These are phyloP conservation scores for Cosmia pyralina DNA, from an alignment of 2,888 invertebrate genomes.

Conservation along the genomic window DNA sequence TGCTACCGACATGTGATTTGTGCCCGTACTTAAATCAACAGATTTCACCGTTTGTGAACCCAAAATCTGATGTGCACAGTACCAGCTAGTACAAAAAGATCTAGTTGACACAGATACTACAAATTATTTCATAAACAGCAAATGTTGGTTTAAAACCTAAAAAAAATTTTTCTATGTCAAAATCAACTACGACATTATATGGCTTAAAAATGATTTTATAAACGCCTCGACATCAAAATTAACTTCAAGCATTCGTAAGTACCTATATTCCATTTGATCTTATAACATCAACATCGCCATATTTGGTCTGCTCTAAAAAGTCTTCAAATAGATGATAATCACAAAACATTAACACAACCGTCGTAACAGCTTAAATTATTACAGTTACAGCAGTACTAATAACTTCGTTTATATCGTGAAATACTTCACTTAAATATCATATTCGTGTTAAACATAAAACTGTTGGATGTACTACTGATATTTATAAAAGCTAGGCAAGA, in stretches of 20 bases:
- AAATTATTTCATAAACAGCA: conserved; percentile 31
- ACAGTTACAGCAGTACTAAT: conserved; percentile 16
- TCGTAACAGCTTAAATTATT: conserved; percentile 20
- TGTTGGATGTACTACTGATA: conserved; percentile 48
- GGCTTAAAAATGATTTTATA: conserved; percentile 10
- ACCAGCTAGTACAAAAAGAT: conserved; percentile 35
- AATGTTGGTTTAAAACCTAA: conserved; percentile 33
- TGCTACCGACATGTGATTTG: conserved; percentile 53
- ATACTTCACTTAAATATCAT: conserved; percentile 48
- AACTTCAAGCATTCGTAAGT: neutral
- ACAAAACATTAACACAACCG: conserved; percentile 15
- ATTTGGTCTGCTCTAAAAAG: neutral
- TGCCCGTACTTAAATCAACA: conserved; percentile 65
- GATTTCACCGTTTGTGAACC: conserved; percentile 52
- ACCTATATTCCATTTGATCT: neutral
- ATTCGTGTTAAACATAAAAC: conserved; percentile 54
- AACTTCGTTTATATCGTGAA: conserved; percentile 29
- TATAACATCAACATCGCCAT: neutral
- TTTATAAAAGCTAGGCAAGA: conserved; percentile 68
- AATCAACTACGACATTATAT: conserved; percentile 10
- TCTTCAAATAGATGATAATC: conserved; percentile 9
- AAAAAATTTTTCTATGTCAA: neutral
- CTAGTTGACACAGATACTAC: conserved; percentile 52
- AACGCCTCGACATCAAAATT: conserved; percentile 22
- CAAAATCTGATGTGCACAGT: conserved; percentile 32